Evolutionary conservation across 2,888 invertebrate genomes (phyloP).

Genomic region (Odontomyia ornata): DNA sequence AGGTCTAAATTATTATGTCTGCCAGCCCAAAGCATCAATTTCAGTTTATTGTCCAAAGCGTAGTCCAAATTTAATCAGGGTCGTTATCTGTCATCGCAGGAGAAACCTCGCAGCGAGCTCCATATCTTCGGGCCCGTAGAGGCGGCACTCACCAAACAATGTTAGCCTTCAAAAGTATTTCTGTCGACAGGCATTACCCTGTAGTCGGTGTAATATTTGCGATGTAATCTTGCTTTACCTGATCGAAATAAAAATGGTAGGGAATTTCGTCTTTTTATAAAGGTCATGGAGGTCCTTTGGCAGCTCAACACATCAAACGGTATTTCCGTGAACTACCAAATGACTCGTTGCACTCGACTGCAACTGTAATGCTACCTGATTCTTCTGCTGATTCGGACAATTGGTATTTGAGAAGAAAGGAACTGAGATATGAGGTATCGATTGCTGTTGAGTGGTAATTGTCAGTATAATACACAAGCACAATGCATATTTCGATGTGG

Average conservation of each 20-base stretch:
- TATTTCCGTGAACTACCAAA: slow-evolving; percentile 54
- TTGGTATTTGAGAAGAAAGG: slow-evolving; percentile 61
- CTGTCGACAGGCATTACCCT: slow-evolving; percentile 93
- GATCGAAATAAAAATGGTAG: slow-evolving; percentile 96
- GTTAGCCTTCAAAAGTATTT: no score
- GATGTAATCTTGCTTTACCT: slow-evolving; percentile 96
- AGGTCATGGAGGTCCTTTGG: slow-evolving; percentile 88
- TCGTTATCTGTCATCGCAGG: no score
- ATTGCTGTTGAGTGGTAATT: slow-evolving; percentile 88
- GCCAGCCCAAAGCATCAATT: no score
- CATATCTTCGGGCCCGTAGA: no score
- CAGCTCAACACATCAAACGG: slow-evolving; percentile 92
- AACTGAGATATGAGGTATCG: slow-evolving; percentile 72
- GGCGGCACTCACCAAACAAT: no score
- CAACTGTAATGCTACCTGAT: slow-evolving; percentile 54
- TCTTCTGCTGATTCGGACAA: slow-evolving; percentile 68
- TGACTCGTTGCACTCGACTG: slow-evolving; percentile 51
- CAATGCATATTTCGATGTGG: slow-evolving; percentile 83
- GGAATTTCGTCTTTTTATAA: slow-evolving; percentile 93
- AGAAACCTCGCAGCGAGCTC: no score
- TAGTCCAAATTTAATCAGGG: no score
- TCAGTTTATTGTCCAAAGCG: no score
- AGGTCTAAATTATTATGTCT: no score
- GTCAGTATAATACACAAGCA: slow-evolving; percentile 80
- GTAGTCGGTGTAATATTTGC: slow-evolving; percentile 80